Evolutionary conservation across 2,113 vertebrate genomes (phyloP).

Genomic region (Charadrius vociferus): DNA sequence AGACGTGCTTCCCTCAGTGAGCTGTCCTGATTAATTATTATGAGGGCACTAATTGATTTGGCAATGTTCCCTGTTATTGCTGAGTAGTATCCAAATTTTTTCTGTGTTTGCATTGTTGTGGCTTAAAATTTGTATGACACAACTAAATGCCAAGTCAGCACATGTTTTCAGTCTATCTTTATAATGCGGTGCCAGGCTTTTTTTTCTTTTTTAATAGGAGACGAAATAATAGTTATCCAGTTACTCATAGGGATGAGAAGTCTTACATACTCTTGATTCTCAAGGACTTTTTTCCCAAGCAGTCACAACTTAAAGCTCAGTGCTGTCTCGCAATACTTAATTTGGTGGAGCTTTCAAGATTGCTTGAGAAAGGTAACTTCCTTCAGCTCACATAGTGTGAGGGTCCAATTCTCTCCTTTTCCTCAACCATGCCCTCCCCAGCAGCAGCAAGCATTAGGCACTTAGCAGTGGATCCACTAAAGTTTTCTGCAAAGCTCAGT

Average conservation of each 20-base stretch:
- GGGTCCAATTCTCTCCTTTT: neutral
- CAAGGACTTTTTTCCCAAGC: neutral
- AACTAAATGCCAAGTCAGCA: constrained; percentile 39
- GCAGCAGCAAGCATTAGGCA: neutral
- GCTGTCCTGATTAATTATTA: constrained; percentile 18
- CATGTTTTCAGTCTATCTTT: constrained; percentile 10
- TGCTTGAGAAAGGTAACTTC: neutral
- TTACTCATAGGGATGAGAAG: constrained; percentile 33
- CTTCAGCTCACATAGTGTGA: neutral
- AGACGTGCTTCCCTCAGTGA: neutral
- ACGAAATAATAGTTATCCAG: neutral
- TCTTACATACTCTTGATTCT: neutral
- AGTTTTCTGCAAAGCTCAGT: neutral
- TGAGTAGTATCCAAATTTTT: constrained; percentile 26
- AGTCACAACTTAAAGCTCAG: neutral
- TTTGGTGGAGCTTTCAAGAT: neutral
- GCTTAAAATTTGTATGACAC: constrained; percentile 10
- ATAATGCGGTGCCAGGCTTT: neutral
- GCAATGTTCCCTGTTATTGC: constrained; percentile 32
- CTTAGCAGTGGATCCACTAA: neutral
- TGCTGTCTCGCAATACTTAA: neutral
- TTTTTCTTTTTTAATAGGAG: neutral
- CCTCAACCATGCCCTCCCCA: neutral
- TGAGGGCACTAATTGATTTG: constrained; percentile 44
- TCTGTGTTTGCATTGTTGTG: constrained; percentile 38